These are phyloP conservation scores for Ophthalmolycus amberensis DNA, from an alignment of 2,113 vertebrate genomes.

Conservation along the genomic window DNA sequence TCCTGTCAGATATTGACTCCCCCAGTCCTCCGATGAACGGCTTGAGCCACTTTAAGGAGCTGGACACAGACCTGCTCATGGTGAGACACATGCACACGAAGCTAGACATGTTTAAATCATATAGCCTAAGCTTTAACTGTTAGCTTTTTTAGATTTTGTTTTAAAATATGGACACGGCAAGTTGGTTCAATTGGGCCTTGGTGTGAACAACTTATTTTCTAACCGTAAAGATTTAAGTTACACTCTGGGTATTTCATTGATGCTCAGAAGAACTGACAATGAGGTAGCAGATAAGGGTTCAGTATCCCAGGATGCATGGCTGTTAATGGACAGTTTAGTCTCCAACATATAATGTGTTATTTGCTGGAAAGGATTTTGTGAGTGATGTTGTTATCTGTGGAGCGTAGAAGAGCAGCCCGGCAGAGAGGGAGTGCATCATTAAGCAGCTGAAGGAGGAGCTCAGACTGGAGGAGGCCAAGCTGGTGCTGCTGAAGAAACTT, in stretches of 20 bases:
- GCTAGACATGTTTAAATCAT: neutral
- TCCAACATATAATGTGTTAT: neutral
- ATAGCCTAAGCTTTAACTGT: neutral
- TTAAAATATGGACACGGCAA: neutral
- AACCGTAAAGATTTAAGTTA: neutral
- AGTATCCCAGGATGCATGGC: neutral
- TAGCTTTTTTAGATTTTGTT: too few species aligned
- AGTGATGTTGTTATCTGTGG: slow-evolving; percentile 39
- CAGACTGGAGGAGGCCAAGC: slow-evolving; percentile 94
- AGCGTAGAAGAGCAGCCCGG: slow-evolving; percentile 89
- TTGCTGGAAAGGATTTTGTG: neutral
- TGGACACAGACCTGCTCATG: slow-evolving; percentile 90
- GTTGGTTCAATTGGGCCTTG: neutral
- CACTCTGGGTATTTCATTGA: neutral
- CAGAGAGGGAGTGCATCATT: slow-evolving; percentile 90
- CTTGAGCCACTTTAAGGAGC: slow-evolving; percentile 85
- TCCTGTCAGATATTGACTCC: slow-evolving; percentile 92
- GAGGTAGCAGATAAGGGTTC: neutral
- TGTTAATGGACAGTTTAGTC: neutral
- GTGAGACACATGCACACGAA: slow-evolving; percentile 75
- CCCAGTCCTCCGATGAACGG: slow-evolving; percentile 91
- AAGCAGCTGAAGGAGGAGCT: slow-evolving; percentile 94
- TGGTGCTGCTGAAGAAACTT: slow-evolving; percentile 94
- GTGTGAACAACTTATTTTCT: neutral
- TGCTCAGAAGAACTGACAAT: neutral